phyloP scores from a whole-genome alignment of 2,888 invertebrate genomes.

The Sphaerophoria taeniata region DNA sequence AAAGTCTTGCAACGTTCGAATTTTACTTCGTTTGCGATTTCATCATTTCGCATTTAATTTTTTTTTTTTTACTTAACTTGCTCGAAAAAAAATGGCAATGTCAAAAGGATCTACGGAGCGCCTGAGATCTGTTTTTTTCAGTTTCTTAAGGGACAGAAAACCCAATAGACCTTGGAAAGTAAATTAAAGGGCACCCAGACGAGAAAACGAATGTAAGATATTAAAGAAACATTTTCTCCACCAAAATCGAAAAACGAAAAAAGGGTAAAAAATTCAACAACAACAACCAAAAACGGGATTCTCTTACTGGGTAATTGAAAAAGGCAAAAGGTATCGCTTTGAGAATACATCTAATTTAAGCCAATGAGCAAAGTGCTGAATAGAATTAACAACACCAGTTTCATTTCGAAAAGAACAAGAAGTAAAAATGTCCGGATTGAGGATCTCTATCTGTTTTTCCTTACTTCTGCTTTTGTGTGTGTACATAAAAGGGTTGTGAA shows the following conservation, averaged over 20 bases:
- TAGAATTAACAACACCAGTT: slow-evolving; percentile 47
- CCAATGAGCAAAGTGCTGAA: slow-evolving; percentile 47
- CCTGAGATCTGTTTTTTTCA: background rate
- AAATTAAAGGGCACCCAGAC: slow-evolving; percentile 64
- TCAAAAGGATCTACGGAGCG: slow-evolving; percentile 37
- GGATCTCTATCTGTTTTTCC: slow-evolving; percentile 21
- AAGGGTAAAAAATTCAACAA: slow-evolving; percentile 23
- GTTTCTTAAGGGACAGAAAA: background rate
- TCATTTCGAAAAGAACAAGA: background rate
- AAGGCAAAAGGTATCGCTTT: slow-evolving; percentile 48
- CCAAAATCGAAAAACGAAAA: slow-evolving; percentile 7
- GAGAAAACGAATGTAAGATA: slow-evolving; percentile 54
- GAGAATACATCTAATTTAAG: slow-evolving; percentile 52
- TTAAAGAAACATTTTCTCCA: slow-evolving; percentile 32
- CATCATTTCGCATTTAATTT: slow-evolving; percentile 58
- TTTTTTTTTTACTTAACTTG: no score
- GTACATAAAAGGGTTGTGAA: slow-evolving; percentile 9
- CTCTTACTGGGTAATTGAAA: slow-evolving; percentile 62
- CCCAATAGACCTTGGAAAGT: slow-evolving; percentile 42
- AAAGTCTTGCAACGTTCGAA: slow-evolving; percentile 57
- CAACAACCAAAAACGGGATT: slow-evolving; percentile 26
- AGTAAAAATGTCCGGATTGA: slow-evolving; percentile 42
- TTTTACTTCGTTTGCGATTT: slow-evolving; percentile 52
- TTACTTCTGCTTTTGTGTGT: background rate
- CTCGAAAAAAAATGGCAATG: slow-evolving; percentile 44